Conservation (phyloP, 2,888 invertebrate genomes). For the Ditula angustiorana region DNA sequence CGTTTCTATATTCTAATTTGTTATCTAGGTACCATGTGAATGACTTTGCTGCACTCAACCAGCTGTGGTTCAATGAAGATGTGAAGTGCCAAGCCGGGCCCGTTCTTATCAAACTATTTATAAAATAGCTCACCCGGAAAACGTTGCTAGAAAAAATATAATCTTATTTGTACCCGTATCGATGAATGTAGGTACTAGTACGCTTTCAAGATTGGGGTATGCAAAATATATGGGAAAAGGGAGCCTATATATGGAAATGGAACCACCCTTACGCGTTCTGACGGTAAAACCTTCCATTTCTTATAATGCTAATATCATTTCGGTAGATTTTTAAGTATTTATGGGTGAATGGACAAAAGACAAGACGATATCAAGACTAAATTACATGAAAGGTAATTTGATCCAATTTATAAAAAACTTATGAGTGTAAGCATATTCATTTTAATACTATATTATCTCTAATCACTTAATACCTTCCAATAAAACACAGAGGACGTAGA, state of each 20-base stretch:
- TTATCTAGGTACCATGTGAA: slow-evolving; percentile 7
- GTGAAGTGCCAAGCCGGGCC: slow-evolving; percentile 6
- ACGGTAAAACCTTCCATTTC: neutral
- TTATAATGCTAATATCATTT: neutral
- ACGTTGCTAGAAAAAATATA: slow-evolving; percentile 10
- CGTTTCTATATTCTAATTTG: neutral
- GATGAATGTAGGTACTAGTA: neutral
- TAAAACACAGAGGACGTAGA: neutral
- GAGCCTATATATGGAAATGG: slow-evolving; percentile 1
- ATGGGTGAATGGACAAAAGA: neutral
- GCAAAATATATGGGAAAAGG: neutral
- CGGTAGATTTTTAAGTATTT: neutral
- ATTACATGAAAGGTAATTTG: too few relatives aligned
- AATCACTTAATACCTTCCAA: neutral
- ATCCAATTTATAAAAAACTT: too few relatives aligned
- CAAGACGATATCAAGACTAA: neutral
- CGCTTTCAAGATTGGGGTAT: neutral
- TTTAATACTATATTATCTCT: neutral
- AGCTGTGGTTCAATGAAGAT: slow-evolving; percentile 21
- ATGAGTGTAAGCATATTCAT: neutral
- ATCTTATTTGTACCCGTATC: neutral
- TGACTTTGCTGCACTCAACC: slow-evolving; percentile 12
- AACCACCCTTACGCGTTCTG: neutral
- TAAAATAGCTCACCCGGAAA: slow-evolving; percentile 6
- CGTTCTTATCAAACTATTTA: slow-evolving; percentile 23